A percentile compares a stretch with the other conserved stretches of the same genome.
Evolutionary conservation across 2,797 vertebrate genomes (phyloP).

Genomic region (Merluccius polli): DNA sequence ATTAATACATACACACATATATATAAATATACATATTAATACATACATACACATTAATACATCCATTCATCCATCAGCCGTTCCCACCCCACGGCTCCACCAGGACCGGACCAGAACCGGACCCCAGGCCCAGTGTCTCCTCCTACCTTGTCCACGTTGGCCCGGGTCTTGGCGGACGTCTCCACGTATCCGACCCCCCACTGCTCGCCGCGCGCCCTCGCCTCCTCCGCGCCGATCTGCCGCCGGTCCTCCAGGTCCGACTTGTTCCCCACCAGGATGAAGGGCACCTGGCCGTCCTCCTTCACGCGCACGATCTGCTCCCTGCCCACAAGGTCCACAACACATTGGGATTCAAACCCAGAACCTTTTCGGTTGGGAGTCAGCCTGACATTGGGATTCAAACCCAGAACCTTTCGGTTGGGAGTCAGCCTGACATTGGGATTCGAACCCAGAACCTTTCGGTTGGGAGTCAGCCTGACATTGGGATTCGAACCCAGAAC

Average conservation of each 20-base stretch:
- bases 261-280: slow-evolving; percentile 4
- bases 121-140: not conserved
- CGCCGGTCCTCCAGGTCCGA: not conserved
- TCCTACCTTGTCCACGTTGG: not conserved
- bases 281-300: not conserved
- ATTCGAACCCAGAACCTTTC: too few species aligned
- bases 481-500: too few species aligned
- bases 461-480: too few species aligned
- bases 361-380: not conserved
- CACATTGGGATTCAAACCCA: not conserved
- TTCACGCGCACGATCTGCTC: not conserved
- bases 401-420: too few species aligned
- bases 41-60: not conserved
- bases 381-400: not conserved
- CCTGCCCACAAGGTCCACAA: not conserved
- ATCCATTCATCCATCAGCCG: too few species aligned
- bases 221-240: not conserved
- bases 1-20: not conserved
- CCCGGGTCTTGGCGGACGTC: slow-evolving; percentile 2
- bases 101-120: not conserved
- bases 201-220: not conserved
- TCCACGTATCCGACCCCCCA: slow-evolving; percentile 2
- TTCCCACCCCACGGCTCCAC: not conserved
- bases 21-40: too few species aligned
- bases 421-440: too few species aligned